Conservation (phyloP, 2,797 vertebrate genomes). For the Epinephelus malabaricus region DNA sequence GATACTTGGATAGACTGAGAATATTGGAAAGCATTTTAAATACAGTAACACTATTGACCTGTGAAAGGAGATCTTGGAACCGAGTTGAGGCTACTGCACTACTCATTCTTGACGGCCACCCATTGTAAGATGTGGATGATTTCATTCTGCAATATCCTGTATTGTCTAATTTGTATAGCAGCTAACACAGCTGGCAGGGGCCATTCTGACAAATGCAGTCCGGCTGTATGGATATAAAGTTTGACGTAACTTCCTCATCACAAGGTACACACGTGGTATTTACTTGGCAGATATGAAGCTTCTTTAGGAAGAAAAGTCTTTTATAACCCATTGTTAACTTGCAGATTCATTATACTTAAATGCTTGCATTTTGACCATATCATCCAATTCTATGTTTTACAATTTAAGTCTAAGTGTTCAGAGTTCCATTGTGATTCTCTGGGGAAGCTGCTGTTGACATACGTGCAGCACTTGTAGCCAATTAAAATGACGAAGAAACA, state of each 20-base stretch:
- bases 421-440: neutral
- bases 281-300: neutral
- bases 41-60: constrained; percentile 2
- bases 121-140: constrained; percentile 9
- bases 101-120: neutral
- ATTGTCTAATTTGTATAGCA: neutral
- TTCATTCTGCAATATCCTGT: constrained; percentile 5
- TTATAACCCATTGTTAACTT: neutral
- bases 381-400: neutral
- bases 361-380: neutral
- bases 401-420: neutral
- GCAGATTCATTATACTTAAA: neutral
- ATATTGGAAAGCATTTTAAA: neutral
- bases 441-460: neutral
- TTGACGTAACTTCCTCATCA: neutral
- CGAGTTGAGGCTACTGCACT: neutral
- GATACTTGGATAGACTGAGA: neutral
- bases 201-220: neutral
- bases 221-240: neutral
- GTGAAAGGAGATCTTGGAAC: neutral
- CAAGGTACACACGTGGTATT: neutral
- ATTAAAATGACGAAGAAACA: constrained; percentile 19
- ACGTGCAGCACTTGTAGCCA: constrained; percentile 1
- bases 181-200: neutral
- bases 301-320: neutral